Conservation (phyloP, 1,140 invertebrate genomes). For the Penaeus vannamei region DNA sequence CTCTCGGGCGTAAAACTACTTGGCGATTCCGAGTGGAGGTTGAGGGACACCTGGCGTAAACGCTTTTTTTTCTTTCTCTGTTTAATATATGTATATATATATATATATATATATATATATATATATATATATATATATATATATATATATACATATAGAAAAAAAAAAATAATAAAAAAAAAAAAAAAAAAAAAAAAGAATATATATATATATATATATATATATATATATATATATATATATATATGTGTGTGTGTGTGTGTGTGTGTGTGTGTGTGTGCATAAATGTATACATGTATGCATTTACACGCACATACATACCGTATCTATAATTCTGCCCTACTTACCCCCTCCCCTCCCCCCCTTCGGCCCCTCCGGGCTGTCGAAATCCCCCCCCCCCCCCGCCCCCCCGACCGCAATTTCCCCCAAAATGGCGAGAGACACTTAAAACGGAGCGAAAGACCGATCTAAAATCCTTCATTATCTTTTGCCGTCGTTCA, state of each 20-base stretch:
- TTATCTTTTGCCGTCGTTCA: no score
- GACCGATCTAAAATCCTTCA: no score
- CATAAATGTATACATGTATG: background rate
- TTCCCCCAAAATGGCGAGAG: no score
- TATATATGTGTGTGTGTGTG: background rate
- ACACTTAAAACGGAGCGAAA: no score
- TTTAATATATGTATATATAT: background rate
- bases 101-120: background rate
- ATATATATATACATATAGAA: slow-evolving; percentile 2
- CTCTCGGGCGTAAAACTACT: no score
- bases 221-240: slow-evolving; percentile 7
- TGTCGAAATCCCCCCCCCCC: no score
- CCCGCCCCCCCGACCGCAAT: no score
- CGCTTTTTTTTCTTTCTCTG: no score
- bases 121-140: background rate
- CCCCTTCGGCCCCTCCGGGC: no score
- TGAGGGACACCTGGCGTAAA: no score
- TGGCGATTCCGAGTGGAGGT: no score
- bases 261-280: background rate
- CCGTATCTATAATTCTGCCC: background rate
- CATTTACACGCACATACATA: background rate
- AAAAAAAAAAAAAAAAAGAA: background rate
- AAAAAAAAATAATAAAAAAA: background rate
- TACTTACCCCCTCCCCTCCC: no score
- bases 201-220: background rate